Evolutionary conservation across 2,888 invertebrate species (phyloP), one percentile per base, ranked within the genome.

Genomic region (Seira musarum): DNA sequence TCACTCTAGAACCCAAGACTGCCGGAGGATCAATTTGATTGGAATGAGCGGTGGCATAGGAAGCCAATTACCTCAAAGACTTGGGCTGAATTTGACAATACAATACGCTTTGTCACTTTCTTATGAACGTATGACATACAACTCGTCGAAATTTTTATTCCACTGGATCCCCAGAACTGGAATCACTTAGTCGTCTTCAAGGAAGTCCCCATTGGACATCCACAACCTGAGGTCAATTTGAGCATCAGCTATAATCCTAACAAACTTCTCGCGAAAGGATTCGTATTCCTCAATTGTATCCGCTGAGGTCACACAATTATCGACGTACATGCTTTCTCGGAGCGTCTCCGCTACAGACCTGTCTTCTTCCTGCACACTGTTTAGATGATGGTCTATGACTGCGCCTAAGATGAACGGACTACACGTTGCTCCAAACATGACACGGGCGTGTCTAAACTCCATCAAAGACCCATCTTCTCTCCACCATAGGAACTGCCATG

Each of bases 401-500:
- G 70, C 65, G 0, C 21, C 70, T n/a, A 77, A 19, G 0, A 77
- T 69, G 24, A 70, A 77, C 0, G 78, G 78, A 19, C 53, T 73
- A 19, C 73, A 53, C 0, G 65, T 73, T 1, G 24, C 73, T 1
- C 73, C 73, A 66, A 73, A 73, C 19, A 73, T n/a, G 1, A 73
- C 73, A 5, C 73, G 24, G 1, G 57, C 24, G 22, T 73, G 73
- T 25, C 70, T n/a, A 15, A 35, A 53, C 13, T 57, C 66, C 13
- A 64, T 15, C 10, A 40, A 0, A 3, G 22, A 61, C 49, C 64
- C 46, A 61, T n/a, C 8, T 15, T 24, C 17, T 22, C 35, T 75
- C 81, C 83, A 81, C 83, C 81, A 81, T 0, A 83, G 35, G 25
- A 83, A 83, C 53, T 73, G 46, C 30, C 81, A 3, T 10, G 30